phyloP scores from a whole-genome alignment of 2,888 invertebrate genomes.

The Cheilosia soror region DNA sequence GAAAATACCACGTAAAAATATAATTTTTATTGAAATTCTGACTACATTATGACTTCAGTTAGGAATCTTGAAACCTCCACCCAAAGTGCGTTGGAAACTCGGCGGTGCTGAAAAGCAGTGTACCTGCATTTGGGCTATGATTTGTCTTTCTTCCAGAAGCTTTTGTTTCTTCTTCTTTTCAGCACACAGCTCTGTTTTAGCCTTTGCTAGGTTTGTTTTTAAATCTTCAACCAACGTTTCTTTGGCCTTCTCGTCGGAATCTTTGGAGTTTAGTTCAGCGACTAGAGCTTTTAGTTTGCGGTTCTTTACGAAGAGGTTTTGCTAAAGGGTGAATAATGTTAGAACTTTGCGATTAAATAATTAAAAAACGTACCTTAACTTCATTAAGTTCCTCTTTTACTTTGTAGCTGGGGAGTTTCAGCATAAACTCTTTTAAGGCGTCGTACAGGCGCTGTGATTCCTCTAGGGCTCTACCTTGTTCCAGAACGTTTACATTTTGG shows the following conservation, averaged over 20 bases:
- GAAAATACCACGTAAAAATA: background rate
- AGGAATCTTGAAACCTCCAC: conserved; percentile 80
- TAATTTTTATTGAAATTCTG: conserved; percentile 1
- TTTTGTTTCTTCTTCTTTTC: conserved; percentile 82
- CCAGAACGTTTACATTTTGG: conserved; percentile 80
- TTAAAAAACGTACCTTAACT: conserved; percentile 79
- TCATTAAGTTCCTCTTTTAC: conserved; percentile 81
- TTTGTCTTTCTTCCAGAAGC: conserved; percentile 81
- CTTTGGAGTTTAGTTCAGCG: conserved; percentile 81
- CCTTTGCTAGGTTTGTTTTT: conserved; percentile 78
- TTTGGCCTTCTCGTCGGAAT: conserved; percentile 80
- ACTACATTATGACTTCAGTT: conserved; percentile 14
- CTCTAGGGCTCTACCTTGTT: conserved; percentile 81
- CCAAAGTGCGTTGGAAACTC: conserved; percentile 79
- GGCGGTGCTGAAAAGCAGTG: conserved; percentile 83
- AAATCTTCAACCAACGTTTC: conserved; percentile 79
- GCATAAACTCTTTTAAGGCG: conserved; percentile 82
- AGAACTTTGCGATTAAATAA: background rate
- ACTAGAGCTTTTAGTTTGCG: conserved; percentile 81
- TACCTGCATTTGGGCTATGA: conserved; percentile 81
- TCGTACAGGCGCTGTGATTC: conserved; percentile 81
- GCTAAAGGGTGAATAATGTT: conserved; percentile 75
- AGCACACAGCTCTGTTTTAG: conserved; percentile 80
- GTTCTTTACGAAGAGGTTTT: conserved; percentile 80
- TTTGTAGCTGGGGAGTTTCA: conserved; percentile 82